A percentile compares a stretch with the other conserved stretches of the same genome.
Evolutionary conservation across 1,140 invertebrate species (phyloP).

Genomic region (Drosophila micromelanica): DNA sequence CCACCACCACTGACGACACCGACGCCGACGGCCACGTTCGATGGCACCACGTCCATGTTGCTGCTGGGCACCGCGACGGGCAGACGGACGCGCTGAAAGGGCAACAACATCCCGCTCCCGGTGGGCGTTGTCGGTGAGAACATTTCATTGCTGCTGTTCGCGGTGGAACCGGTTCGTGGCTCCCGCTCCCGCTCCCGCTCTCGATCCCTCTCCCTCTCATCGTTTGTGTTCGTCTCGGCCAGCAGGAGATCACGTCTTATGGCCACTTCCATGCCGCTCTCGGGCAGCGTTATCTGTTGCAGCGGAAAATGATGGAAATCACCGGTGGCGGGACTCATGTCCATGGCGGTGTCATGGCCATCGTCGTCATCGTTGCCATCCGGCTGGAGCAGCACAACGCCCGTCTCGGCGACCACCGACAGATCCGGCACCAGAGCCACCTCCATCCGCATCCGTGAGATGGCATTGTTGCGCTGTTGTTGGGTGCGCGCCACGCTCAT

Average conservation of each 20-base stretch:
- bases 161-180: not conserved
- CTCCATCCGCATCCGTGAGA: conserved; percentile 72
- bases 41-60: conserved; percentile 80
- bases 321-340: conserved; percentile 59
- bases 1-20: conserved; percentile 27
- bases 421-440: conserved; percentile 84
- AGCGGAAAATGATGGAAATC: conserved; percentile 70
- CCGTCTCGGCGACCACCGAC: conserved; percentile 77
- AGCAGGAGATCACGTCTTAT: conserved; percentile 75
- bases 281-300: conserved; percentile 72
- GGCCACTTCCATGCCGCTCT: conserved; percentile 83
- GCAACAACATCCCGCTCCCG: conserved; percentile 72
- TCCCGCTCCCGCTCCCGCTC: not conserved
- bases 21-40: conserved; percentile 47
- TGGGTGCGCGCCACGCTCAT: conserved; percentile 41
- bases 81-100: conserved; percentile 79
- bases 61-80: conserved; percentile 79
- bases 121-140: conserved; percentile 77
- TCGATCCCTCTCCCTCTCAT: conserved; percentile 1
- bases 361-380: conserved; percentile 71
- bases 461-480: conserved; percentile 55
- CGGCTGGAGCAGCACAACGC: conserved; percentile 69
- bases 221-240: conserved; percentile 55
- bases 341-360: conserved; percentile 55
- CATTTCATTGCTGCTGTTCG: conserved; percentile 68